Evolutionary conservation across 2,113 vertebrate genomes (phyloP).

Genomic region (Psettodes erumei): DNA sequence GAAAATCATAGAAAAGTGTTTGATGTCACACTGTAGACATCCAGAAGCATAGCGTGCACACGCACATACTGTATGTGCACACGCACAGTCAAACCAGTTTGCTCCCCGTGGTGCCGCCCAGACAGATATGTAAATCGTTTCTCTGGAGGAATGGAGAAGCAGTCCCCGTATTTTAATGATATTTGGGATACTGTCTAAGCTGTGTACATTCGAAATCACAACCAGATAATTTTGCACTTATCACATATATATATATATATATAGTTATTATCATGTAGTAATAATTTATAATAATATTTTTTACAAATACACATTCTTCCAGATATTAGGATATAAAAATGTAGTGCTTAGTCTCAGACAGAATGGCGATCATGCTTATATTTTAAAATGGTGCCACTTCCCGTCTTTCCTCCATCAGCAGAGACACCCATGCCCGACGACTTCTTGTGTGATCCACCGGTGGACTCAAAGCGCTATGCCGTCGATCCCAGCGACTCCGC

Average conservation of each 20-base stretch:
- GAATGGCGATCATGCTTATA: background rate
- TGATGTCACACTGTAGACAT: conserved; percentile 64
- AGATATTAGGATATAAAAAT: background rate
- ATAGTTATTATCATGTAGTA: background rate
- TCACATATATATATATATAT: no score
- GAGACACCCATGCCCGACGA: conserved; percentile 87
- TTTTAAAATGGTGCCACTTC: conserved; percentile 7
- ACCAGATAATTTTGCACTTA: background rate
- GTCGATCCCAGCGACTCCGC: conserved; percentile 84
- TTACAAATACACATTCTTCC: no score
- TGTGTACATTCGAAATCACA: background rate
- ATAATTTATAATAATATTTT: background rate
- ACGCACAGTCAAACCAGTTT: conserved; percentile 17
- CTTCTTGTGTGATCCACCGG: conserved; percentile 82
- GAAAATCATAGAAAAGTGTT: conserved; percentile 55
- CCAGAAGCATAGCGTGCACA: conserved; percentile 2
- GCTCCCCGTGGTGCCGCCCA: conserved; percentile 48
- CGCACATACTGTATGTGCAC: conserved; percentile 5
- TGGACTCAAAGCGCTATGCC: conserved; percentile 83
- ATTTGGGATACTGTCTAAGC: background rate
- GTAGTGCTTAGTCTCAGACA: background rate
- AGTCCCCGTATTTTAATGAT: background rate
- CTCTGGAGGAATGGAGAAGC: conserved; percentile 32
- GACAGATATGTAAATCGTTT: conserved; percentile 50
- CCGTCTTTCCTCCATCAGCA: conserved; percentile 67